These are phyloP conservation scores for Penelope pileata DNA, from an alignment of 2,113 vertebrate species.

Conservation along the genomic window DNA sequence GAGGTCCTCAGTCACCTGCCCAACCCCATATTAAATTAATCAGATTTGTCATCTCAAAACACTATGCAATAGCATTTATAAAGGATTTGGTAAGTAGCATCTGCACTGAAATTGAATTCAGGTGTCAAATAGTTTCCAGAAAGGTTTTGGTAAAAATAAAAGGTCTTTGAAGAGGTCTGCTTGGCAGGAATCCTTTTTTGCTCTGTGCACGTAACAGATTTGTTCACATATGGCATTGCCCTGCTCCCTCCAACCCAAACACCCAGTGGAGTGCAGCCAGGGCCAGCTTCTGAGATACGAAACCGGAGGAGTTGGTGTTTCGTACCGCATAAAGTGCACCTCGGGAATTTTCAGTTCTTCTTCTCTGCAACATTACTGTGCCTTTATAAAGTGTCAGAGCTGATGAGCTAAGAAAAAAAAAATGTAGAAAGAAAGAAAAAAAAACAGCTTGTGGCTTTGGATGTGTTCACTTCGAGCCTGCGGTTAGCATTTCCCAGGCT, in stretches of 20 bases:
- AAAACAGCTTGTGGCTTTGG: background rate
- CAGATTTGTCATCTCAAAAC: background rate
- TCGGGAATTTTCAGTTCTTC: background rate
- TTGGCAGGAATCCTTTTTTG: background rate
- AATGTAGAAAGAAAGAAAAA: fast-evolving
- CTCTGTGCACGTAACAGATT: no score
- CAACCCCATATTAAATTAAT: no score
- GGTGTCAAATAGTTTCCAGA: background rate
- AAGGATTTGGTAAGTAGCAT: background rate
- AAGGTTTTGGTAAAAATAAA: background rate
- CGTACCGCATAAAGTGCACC: background rate
- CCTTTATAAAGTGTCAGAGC: background rate
- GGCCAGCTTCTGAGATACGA: background rate
- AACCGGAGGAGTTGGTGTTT: background rate
- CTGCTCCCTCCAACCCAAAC: background rate
- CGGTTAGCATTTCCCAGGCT: constrained; percentile 50
- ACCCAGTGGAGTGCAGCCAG: background rate
- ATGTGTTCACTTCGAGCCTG: background rate
- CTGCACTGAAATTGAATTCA: background rate
- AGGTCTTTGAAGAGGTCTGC: background rate
- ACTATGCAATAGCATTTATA: background rate
- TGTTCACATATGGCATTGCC: background rate
- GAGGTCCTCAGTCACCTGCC: background rate
- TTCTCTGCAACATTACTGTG: background rate
- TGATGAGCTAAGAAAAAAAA: background rate